A percentile compares a stretch with the other conserved stretches of the same genome.
These are phyloP conservation scores for Lithophane semibrunnea DNA, from an alignment of 2,888 invertebrate species.

Conservation along the genomic window DNA sequence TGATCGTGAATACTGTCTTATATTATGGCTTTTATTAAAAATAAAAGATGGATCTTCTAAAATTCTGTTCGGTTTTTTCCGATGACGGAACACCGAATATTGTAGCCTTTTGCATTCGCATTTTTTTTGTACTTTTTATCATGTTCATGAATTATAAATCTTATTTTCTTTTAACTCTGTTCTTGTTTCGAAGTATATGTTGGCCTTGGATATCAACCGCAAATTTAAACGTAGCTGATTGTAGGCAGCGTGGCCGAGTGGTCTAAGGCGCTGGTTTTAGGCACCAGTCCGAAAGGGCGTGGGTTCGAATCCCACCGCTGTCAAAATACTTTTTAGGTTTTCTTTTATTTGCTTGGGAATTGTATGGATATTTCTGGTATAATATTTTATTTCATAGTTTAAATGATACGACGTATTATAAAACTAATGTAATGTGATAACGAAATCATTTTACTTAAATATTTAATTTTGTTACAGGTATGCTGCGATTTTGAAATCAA, in stretches of 20 bases:
- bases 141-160: not conserved
- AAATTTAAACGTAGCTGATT: accelerated
- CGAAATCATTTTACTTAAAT: not conserved
- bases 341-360: not conserved
- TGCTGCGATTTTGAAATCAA: slow-evolving; percentile 18
- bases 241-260: slow-evolving; percentile 92
- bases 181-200: not conserved
- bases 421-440: too few species aligned
- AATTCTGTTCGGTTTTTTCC: not conserved
- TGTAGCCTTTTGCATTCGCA: not conserved
- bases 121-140: not conserved
- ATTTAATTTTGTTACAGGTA: slow-evolving; percentile 64
- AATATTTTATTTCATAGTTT: not conserved
- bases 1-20: not conserved
- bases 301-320: slow-evolving; percentile 93
- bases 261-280: slow-evolving; percentile 94
- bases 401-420: not conserved
- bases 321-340: slow-evolving; percentile 78
- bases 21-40: not conserved
- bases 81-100: not conserved
- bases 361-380: not conserved
- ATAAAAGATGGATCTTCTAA: not conserved
- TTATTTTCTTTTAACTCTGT: too few species aligned
- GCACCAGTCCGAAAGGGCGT: slow-evolving; percentile 93
- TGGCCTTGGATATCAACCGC: not conserved